These are phyloP conservation scores for Glyphotaelius pellucidus DNA, from an alignment of 2,888 invertebrate genomes.

Conservation along the genomic window DNA sequence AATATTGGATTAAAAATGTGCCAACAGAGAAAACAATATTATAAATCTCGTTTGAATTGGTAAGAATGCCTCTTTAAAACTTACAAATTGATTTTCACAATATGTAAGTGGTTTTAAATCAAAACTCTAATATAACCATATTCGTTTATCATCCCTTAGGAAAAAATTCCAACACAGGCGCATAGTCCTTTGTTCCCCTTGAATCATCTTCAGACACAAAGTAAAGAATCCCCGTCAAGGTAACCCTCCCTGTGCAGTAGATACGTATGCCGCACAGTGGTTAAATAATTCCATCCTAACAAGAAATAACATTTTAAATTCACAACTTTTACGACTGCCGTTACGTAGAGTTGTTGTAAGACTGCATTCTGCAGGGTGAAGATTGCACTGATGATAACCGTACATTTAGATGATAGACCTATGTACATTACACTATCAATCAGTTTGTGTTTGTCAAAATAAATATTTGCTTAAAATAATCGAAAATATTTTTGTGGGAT, in stretches of 20 bases:
- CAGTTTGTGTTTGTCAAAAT: too few species aligned
- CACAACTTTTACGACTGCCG: background rate
- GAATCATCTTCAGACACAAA: slow-evolving; percentile 43
- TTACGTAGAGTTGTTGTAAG: background rate
- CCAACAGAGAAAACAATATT: background rate
- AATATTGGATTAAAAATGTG: too few species aligned
- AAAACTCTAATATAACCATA: background rate
- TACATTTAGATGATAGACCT: too few species aligned
- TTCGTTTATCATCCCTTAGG: background rate
- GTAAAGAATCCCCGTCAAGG: slow-evolving; percentile 28
- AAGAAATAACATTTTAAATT: too few species aligned
- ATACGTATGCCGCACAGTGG: background rate
- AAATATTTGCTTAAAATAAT: too few species aligned
- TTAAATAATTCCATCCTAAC: background rate
- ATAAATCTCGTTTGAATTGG: background rate
- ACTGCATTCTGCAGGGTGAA: background rate
- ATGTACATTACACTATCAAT: too few species aligned
- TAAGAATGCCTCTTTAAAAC: background rate
- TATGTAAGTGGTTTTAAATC: slow-evolving; percentile 13
- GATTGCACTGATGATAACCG: background rate
- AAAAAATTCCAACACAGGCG: background rate
- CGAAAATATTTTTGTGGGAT: too few species aligned
- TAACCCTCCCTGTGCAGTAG: background rate
- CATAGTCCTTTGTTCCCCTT: slow-evolving; percentile 30
- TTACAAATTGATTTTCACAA: background rate